Evolutionary conservation across 1,140 invertebrate species (phyloP), one percentile per base, ranked within the genome.

Genomic region (Penaeus japonicus): DNA sequence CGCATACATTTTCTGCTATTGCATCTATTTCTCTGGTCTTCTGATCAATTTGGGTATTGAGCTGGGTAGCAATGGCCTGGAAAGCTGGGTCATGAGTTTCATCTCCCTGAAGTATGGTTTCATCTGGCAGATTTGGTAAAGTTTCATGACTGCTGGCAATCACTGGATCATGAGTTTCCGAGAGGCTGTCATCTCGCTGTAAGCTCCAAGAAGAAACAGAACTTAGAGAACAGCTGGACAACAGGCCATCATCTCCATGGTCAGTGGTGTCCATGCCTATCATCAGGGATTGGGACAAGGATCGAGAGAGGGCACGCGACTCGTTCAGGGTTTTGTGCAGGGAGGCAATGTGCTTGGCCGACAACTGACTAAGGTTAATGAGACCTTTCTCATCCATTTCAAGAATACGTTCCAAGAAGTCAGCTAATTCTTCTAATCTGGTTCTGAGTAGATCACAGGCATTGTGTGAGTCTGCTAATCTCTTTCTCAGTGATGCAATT

Each of bases 341-440:
- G 27, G 93, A 92, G 70, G 92, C 92, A 7, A 93, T 92, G 55
- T 94, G 93, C 89, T 93, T 93, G 1, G 91, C 91, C 1, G 94
- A 93, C 35, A 95, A 89, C 59, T 93, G 93, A 20, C 94, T 91
- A 1, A 94, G 78, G 73, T 90, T 90, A n/a, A 91, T 90, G 20
- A 91, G 27, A 27, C 91, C 91, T 39, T 84, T 92, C 59, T 94
- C 89, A 90, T 95, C 95, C 89, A 96, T 94, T 81, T 94, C 94
- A 12, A 96, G 91, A 75, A 96, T 92, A 59, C 95, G 95, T 90
- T 96, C 95, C 22, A 96, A 92, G 91, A 96, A 96, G 75, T 94
- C 94, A 2, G 95, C 95, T 86, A 96, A 91, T 90, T 96, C 95
- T 91, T 96, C 95, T 39, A 96, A 92, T 5, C 95, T 93, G 53